A percentile compares a stretch with the other conserved stretches of the same genome.
phyloP scores from a whole-genome alignment of 2,888 invertebrate genomes.

The Conus canariensis region DNA sequence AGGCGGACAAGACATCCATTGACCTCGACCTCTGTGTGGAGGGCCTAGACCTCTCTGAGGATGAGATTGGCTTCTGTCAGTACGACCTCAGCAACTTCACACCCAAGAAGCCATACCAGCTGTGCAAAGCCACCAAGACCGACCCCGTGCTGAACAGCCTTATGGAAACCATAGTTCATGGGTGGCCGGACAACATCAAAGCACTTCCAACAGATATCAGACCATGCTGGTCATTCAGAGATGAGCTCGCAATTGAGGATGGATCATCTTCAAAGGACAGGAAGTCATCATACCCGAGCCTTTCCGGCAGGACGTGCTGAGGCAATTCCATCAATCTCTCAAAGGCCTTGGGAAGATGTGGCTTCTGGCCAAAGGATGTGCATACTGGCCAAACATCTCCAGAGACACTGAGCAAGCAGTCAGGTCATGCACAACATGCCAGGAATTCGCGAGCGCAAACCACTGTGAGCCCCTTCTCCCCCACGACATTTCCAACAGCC shows the following conservation, averaged over 20 bases:
- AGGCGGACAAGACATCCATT: too few species aligned
- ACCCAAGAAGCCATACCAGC: too few species aligned
- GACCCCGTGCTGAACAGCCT: too few species aligned
- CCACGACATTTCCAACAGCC: not conserved
- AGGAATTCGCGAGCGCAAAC: not conserved
- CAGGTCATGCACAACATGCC: not conserved
- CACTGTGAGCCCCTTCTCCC: not conserved
- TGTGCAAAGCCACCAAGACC: not conserved
- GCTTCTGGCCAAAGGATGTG: not conserved
- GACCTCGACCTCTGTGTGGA: too few species aligned
- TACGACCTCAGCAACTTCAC: too few species aligned
- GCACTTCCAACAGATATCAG: too few species aligned
- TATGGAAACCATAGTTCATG: too few species aligned
- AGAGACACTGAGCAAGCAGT: not conserved
- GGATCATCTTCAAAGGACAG: not conserved
- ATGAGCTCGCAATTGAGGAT: too few species aligned
- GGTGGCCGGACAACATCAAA: constrained; percentile 13
- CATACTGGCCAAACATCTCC: not conserved
- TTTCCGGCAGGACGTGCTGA: not conserved
- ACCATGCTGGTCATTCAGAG: too few species aligned
- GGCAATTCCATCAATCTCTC: not conserved
- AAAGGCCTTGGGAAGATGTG: not conserved
- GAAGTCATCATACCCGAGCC: not conserved
- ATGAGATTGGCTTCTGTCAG: too few species aligned
- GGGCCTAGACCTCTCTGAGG: too few species aligned